Evolutionary conservation across 1,140 invertebrate species (phyloP), one percentile per base, ranked within the genome.

Genomic region (Dermatophagoides farinae): DNA sequence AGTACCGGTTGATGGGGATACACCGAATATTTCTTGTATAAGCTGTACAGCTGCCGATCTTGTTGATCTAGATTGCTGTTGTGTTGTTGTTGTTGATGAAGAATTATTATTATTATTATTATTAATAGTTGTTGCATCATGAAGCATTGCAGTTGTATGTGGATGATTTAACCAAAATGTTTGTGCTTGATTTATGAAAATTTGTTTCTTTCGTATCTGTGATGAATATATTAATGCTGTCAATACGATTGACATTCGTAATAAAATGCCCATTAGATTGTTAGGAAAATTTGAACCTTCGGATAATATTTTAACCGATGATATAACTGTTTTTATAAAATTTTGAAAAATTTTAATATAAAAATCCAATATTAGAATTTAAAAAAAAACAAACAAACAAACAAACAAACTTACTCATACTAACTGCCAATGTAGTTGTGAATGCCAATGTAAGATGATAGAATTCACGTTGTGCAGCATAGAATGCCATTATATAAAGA

Each of bases 211-310:
- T 18, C 53, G 53, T 14, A 55, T 11, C 14, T 55, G 53, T 41
- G 14, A 5, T 6, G 25, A 23, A 23, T 55, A 55, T 2, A 55
- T 23, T n/a, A 55, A 20, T n/a, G 53, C 53, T 11, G 25, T 23
- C 14, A 55, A 55, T 11, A 55, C 53, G 53, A 55, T 55, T n/a
- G 53, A 55, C 11, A 55, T 23, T 16, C 53, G 53, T 14, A 55
- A 23, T 44, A 55, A 31, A 4, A 55, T 2, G 6, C 14, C 14
- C 53, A 55, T 55, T 5, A 55, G 39, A 25, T 55, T 55, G 53
- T 55, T 55, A 14, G 53, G 53, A 40, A 55, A 55, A 44, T 55
- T 14, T 11, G 25, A 14, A 20, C 53, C 53, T 44, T 55, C 53
- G 14, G 25, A 14, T 14, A 55, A 55, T 5, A 55, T 55, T 44